Evolutionary conservation across 2,888 invertebrate genomes (phyloP).

Genomic region (Xylota sylvarum): DNA sequence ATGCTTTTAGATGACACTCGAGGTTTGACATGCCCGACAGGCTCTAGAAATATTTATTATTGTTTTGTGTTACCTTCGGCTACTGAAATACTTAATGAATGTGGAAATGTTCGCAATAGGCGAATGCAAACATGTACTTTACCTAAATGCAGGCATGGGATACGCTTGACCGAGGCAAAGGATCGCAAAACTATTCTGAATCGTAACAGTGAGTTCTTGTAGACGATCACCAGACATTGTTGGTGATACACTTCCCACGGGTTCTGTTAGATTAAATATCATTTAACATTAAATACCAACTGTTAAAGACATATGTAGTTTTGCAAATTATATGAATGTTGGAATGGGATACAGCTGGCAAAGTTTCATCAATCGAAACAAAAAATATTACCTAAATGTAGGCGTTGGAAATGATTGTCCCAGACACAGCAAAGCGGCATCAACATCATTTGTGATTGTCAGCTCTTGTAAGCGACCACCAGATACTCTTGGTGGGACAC

Average conservation of each 20-base stretch:
- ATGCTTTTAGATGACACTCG: constrained; percentile 82
- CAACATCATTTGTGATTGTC: constrained; percentile 78
- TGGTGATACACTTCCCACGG: constrained; percentile 89
- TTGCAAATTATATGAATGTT: constrained; percentile 49
- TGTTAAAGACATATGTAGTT: neutral
- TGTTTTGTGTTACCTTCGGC: neutral
- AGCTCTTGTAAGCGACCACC: constrained; percentile 86
- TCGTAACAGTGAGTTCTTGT: constrained; percentile 85
- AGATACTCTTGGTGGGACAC: constrained; percentile 85
- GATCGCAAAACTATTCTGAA: constrained; percentile 86
- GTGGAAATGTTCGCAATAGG: constrained; percentile 25
- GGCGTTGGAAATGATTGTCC: constrained; percentile 87
- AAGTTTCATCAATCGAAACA: constrained; percentile 27
- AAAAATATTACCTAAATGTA: constrained; percentile 85
- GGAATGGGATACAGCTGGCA: constrained; percentile 36
- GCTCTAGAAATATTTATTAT: constrained; percentile 79
- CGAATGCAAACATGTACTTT: constrained; percentile 81
- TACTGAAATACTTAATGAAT: constrained; percentile 27
- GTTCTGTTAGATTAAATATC: constrained; percentile 85
- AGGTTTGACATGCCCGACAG: constrained; percentile 83
- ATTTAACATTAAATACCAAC: neutral
- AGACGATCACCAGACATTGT: constrained; percentile 87
- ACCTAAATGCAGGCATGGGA: constrained; percentile 92
- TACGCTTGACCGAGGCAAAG: constrained; percentile 91
- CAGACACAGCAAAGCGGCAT: constrained; percentile 85